phyloP scores from a whole-genome alignment of 2,888 invertebrate species.

The Catocala fraxini region DNA sequence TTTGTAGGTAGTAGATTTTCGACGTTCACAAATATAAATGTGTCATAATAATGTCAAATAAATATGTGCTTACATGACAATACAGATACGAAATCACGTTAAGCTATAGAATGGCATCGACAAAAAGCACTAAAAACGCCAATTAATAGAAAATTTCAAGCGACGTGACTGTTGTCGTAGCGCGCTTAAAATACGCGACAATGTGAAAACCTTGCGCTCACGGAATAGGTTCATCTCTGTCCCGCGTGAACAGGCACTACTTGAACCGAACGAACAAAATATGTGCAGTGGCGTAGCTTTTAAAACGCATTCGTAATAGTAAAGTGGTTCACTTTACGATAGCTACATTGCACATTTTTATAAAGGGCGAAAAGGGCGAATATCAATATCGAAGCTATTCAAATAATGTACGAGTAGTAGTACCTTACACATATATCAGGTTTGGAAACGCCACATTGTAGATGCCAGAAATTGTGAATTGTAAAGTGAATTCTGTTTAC shows the following conservation, averaged over 20 bases:
- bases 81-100: slow-evolving; percentile 67
- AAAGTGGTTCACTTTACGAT: slow-evolving; percentile 70
- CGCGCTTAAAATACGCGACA: slow-evolving; percentile 71
- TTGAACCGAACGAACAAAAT: slow-evolving; percentile 56
- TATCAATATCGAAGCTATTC: slow-evolving; percentile 51
- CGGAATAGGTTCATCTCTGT: slow-evolving; percentile 64
- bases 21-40: slow-evolving; percentile 56
- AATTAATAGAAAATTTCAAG: slow-evolving; percentile 82
- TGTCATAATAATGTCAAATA: slow-evolving; percentile 61
- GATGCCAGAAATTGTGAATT: slow-evolving; percentile 51
- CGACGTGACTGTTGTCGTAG: slow-evolving; percentile 72
- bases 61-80: slow-evolving; percentile 63
- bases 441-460: slow-evolving; percentile 35
- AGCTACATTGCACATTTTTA: slow-evolving; percentile 66
- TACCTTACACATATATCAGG: slow-evolving; percentile 41
- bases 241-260: slow-evolving; percentile 45
- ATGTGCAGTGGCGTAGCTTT: slow-evolving; percentile 56
- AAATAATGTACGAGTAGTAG: slow-evolving; percentile 51
- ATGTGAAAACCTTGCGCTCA: slow-evolving; percentile 49
- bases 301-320: slow-evolving; percentile 72
- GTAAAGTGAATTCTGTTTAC: slow-evolving; percentile 59
- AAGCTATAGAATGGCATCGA: slow-evolving; percentile 65
- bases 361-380: slow-evolving; percentile 60
- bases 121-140: slow-evolving; percentile 74
- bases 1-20: slow-evolving; percentile 52